Conservation (phyloP, 2,888 invertebrate species). For the Caenorhabditis becei region DNA sequence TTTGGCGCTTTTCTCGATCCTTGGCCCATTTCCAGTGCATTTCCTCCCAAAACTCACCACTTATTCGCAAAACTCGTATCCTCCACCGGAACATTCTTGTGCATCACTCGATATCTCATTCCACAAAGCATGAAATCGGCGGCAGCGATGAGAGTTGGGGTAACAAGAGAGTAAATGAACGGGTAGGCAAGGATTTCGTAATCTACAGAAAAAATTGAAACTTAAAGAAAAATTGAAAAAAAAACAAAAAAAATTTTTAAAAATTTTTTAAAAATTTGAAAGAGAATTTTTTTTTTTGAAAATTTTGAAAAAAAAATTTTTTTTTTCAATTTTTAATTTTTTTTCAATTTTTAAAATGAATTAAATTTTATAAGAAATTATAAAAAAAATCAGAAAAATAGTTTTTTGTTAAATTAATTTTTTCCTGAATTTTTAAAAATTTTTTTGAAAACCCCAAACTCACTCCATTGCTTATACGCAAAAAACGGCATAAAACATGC, state of each 20-base stretch:
- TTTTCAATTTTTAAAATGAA: background rate
- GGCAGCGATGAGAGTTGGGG: constrained; percentile 18
- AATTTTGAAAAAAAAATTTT: background rate
- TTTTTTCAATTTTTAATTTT: background rate
- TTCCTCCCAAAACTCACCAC: too few species aligned
- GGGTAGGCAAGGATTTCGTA: constrained; percentile 7
- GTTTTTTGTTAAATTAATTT: background rate
- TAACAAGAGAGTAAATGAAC: constrained; percentile 22
- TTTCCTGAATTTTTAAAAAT: background rate
- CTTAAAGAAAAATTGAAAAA: background rate
- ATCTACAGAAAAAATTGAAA: background rate
- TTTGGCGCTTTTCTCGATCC: too few species aligned
- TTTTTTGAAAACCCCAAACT: too few species aligned
- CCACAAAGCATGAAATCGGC: constrained; percentile 23
- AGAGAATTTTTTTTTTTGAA: too few species aligned
- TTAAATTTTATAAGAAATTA: too few species aligned
- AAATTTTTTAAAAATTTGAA: too few species aligned
- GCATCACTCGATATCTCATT: background rate
- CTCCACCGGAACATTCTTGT: too few species aligned
- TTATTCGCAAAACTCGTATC: too few species aligned
- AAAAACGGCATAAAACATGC: background rate
- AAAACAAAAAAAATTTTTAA: too few species aligned
- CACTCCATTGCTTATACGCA: background rate
- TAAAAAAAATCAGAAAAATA: too few species aligned
- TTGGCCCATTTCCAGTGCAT: too few species aligned